Evolutionary conservation across 2,888 invertebrate species (phyloP), one percentile per base, ranked within the genome.

Genomic region (Dolichomitus sp.): DNA sequence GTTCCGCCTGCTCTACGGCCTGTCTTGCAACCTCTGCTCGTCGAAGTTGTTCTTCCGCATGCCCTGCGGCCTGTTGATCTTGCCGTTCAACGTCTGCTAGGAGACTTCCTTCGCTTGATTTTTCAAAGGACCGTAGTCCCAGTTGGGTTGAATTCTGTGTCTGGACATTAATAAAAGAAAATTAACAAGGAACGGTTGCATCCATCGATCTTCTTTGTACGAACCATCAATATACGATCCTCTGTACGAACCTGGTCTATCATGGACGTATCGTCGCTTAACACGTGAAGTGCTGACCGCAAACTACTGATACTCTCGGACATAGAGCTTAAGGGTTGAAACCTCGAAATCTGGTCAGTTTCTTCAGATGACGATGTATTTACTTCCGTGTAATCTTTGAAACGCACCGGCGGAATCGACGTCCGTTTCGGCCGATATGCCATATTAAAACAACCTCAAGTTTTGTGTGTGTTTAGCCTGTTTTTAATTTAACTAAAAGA

Each of bases 91-190:
- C 33, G 33, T 33, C 33, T 33, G 33, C 33, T 33, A 33, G 33
- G 33, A 33, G 33, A 33, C 33, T 33, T 33, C 33, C 33, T 33
- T 33, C 33, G 33, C 33, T 33, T 33, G 33, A 33, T 33, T 33
- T 3, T 33, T 33, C 33, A 9, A 23, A 12, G 17, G 52, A 11
- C 17, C 23, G 23, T 23, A 23, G 23, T 23, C 17, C 17, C 17
- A 23, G 23, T 54, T 54, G 52, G 11, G 23, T 23, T 19, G 48
- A 50, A 50, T 50, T 50, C n/a, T 14, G 50, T 23, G 14, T 11
- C 57, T 57, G 14, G 57, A 61, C 19, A 61, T 61, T 37, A n/a
- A 61, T 61, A 33, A 37, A 19, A 17, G 12, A 37, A 37, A 37
- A 37, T 33, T 17, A 9, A 14, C 19, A 17, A 37, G 27, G 17